Percentiles rank a stretch among this genome's conserved stretches.
phyloP scores from a whole-genome alignment of 1,140 invertebrate species.

The Diplogasteroides magnus region DNA sequence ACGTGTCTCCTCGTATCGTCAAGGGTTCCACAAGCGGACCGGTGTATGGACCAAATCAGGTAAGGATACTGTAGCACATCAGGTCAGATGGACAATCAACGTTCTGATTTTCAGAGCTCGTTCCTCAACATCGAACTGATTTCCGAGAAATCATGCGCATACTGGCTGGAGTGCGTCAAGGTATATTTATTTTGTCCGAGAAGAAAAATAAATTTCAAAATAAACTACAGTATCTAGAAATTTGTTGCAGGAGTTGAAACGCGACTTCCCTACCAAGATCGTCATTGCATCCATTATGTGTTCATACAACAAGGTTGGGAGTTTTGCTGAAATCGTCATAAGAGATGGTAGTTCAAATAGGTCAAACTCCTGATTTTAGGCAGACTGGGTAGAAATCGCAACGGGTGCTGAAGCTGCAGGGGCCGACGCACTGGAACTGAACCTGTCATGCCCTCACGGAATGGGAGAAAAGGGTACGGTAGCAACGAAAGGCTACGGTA shows the following conservation, averaged over 20 bases:
- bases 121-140: slow-evolving; percentile 97
- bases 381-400: slow-evolving; percentile 81
- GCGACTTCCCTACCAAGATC: slow-evolving; percentile 83
- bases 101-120: slow-evolving; percentile 59
- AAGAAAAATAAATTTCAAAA: too few relatives aligned
- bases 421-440: slow-evolving; percentile 87
- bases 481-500: slow-evolving; percentile 10
- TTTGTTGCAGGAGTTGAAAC: slow-evolving; percentile 90
- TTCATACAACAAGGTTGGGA: slow-evolving; percentile 65
- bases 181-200: too few relatives aligned
- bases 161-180: slow-evolving; percentile 81
- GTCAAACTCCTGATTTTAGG: slow-evolving; percentile 46
- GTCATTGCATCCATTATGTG: slow-evolving; percentile 97
- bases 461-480: slow-evolving; percentile 75
- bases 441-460: slow-evolving; percentile 94
- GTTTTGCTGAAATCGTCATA: background rate
- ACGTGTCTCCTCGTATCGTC: slow-evolving; percentile 91
- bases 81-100: too few relatives aligned
- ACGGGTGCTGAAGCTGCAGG: slow-evolving; percentile 72
- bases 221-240: too few relatives aligned
- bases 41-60: slow-evolving; percentile 84
- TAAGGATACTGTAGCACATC: too few relatives aligned
- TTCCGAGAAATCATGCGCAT: slow-evolving; percentile 86
- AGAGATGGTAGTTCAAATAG: background rate
- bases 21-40: slow-evolving; percentile 85